Evolutionary conservation across 2,797 vertebrate species (phyloP).

Genomic region (Harpagifer antarcticus): DNA sequence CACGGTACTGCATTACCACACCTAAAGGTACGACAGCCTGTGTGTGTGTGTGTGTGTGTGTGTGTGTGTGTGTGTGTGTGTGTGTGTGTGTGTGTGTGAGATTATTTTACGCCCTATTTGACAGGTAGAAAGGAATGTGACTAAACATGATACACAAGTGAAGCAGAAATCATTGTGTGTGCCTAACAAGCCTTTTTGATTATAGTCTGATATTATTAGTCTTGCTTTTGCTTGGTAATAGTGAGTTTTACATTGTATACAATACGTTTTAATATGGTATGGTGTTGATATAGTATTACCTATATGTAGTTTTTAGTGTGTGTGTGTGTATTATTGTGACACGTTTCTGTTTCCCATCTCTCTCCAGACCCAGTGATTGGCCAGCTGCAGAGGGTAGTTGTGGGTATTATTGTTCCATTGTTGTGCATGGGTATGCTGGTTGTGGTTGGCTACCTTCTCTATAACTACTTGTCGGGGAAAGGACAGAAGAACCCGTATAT

Average conservation of each 20-base stretch:
- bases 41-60: not conserved
- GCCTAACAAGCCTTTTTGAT: no score
- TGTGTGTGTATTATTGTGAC: not conserved
- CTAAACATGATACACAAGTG: not conserved
- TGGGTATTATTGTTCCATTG: constrained; percentile 66
- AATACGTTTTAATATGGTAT: not conserved
- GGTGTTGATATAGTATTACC: not conserved
- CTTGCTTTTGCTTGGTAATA: not conserved
- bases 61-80: no score
- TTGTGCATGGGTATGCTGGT: constrained; percentile 58
- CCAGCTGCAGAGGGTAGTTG: constrained; percentile 54
- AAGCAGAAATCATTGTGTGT: not conserved
- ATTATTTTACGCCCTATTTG: constrained; percentile 6
- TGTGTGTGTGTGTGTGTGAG: not conserved
- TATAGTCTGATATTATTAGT: no score
- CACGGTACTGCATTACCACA: constrained; percentile 68
- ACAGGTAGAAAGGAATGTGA: constrained; percentile 49
- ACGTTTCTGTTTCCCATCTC: not conserved
- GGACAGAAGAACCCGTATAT: constrained; percentile 60
- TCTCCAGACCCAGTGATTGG: constrained; percentile 67
- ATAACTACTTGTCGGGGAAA: constrained; percentile 66
- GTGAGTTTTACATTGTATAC: not conserved
- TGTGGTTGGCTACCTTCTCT: constrained; percentile 63
- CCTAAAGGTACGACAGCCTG: constrained; percentile 60
- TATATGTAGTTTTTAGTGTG: not conserved